Evolutionary conservation across 2,797 vertebrate species (phyloP), one percentile per base, ranked within the genome.

Genomic region (Limosa lapponica): DNA sequence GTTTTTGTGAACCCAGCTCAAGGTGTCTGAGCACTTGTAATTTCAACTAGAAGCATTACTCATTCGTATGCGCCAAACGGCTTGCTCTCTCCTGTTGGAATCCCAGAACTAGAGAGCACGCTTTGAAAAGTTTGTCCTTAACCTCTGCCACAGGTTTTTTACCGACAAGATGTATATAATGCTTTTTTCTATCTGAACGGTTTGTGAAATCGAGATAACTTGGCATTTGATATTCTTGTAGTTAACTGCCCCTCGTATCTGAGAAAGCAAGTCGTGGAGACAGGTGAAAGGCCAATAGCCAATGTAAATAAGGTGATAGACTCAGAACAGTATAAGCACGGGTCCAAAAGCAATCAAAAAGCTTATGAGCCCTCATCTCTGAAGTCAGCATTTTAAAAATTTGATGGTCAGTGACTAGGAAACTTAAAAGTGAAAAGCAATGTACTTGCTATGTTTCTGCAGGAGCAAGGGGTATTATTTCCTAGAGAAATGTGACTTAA

Each of bases 351-450:
- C 44, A 87, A 48, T 49, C 84, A 78, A 51, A 94, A 87, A 73
- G 28, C 28, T 72, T 86, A 58, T 20, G 30, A 87, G 71, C 54
- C 44, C 34, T 88, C 66, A 78, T 54, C 32, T 44, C 43, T 59
- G n/a, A 93, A 70, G 44, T 89, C 72, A 95, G 58, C 32, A 52
- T 80, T 92, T 95, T 55, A 86, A 88, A 90, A 89, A 61, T 70
- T 27, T 95, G 89, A 48, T 66, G 36, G 46, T 57, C 51, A 39
- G 19, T 83, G 80, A n/a, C 74, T 77, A 75, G 66, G 64, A 89
- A 82, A 27, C 36, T 79, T 74, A 46, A 62, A 92, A 94, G 80
- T 89, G 58, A 86, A 93, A 74, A 89, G 11, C 49, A 69, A 16
- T 10, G 55, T 90, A 37, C 58, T 82, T 64, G 17, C 9, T 62